Evolutionary conservation across 2,888 invertebrate species (phyloP).

Genomic region (Caenorhabditis sp.): DNA sequence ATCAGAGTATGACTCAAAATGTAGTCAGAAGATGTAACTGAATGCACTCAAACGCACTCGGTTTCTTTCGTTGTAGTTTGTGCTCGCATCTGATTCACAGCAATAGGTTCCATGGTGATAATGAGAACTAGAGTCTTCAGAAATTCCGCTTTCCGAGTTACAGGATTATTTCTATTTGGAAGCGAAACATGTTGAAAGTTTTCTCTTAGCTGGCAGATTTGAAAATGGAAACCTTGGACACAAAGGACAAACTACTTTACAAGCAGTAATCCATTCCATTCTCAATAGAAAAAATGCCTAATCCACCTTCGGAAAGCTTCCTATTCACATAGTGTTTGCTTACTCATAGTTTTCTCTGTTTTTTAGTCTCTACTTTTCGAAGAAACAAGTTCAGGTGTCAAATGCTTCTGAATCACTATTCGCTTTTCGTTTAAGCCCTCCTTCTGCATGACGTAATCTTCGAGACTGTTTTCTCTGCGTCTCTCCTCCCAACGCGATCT

Average conservation of each 20-base stretch:
- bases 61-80: background rate
- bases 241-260: background rate
- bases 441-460: constrained; percentile 55
- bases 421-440: constrained; percentile 32
- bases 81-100: background rate
- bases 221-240: background rate
- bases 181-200: too few species aligned
- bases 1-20: constrained; percentile 11
- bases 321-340: constrained; percentile 28
- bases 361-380: constrained; percentile 28
- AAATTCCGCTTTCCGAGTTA: too few species aligned
- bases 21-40: constrained; percentile 7
- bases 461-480: constrained; percentile 30
- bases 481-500: constrained; percentile 1
- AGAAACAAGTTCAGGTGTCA: constrained; percentile 47
- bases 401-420: constrained; percentile 37
- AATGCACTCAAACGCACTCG: constrained; percentile 1
- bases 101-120: too few species aligned
- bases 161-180: too few species aligned
- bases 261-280: background rate
- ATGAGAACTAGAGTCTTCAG: too few species aligned
- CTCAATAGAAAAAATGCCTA: background rate
- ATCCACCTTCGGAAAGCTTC: constrained; percentile 10
- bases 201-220: background rate
- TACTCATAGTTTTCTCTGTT: constrained; percentile 27